phyloP scores from a whole-genome alignment of 2,113 vertebrate species.

The Enhydra lutris region DNA sequence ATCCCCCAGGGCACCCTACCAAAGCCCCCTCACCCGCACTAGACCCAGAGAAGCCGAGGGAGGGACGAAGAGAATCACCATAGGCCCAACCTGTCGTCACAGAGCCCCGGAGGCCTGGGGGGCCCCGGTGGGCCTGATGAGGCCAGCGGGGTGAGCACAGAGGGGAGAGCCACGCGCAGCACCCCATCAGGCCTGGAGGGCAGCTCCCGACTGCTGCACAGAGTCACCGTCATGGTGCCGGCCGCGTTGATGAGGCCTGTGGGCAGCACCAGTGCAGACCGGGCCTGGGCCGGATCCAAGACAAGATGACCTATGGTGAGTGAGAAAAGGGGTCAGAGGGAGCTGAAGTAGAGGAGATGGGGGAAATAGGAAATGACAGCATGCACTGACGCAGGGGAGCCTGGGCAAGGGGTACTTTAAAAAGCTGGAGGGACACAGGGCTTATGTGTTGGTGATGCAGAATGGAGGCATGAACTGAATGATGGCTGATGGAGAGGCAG shows the following conservation, averaged over 20 bases:
- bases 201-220: conserved; percentile 91
- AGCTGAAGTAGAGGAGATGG: not conserved
- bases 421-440: not conserved
- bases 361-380: not conserved
- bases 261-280: conserved; percentile 89
- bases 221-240: conserved; percentile 89
- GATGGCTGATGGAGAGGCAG: not conserved
- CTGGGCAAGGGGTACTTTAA: not conserved
- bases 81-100: conserved; percentile 92
- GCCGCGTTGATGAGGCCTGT: conserved; percentile 88
- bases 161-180: conserved; percentile 88
- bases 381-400: not conserved
- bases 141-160: conserved; percentile 86
- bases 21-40: conserved; percentile 72
- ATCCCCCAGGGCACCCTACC: not conserved
- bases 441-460: not conserved
- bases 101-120: conserved; percentile 89
- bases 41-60: conserved; percentile 82
- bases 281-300: conserved; percentile 92
- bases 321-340: conserved; percentile 45
- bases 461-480: not conserved
- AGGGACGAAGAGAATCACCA: conserved; percentile 87
- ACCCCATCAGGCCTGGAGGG: conserved; percentile 91
- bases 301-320: conserved; percentile 90
- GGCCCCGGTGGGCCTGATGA: conserved; percentile 78